Base-by-base conservation (phyloP, 2,113 vertebrate genomes). In the Eudorcas thomsonii region DNA sequence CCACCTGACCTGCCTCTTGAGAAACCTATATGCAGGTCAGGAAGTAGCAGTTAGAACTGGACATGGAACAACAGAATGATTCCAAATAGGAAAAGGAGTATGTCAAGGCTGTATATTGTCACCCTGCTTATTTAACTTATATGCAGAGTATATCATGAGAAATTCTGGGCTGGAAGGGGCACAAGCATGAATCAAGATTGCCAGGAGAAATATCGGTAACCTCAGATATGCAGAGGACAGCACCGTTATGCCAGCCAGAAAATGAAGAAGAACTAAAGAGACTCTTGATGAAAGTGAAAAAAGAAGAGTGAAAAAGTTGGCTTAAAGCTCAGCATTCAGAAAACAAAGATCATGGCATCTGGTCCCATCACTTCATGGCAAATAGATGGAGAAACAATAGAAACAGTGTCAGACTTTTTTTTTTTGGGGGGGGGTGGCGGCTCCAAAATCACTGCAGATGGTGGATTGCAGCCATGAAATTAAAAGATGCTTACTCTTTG, bases 391-490 rank as follows among this genome's bases (percentile, higher is more conserved):
- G 30, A n/a, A 64, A 64, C 15, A 33, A 15, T 33, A 33, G 30
- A 64, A 64, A n/a, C 62, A 33, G 62, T n/a, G 15, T 3, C 62
- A 64, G 62, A n/a, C 30, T 17, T 64, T 33, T 33, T 64, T 33
- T 33, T 64, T 64, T 33, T 15, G 8, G 2, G 6, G 0, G 19
- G 7, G 2, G 30, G 14, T 2, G 45, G 45, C 2, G 3, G 3
- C 30, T n/a, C 15, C 7, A n/a, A 17, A 64, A 8, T n/a, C 62
- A 64, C 30, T 64, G 62, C 15, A 64, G 62, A 64, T 64, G 62
- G 30, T 33, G 30, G 30, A 64, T 17, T 64, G 7, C 62, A 64
- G 15, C 7, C 62, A 33, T 64, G 30, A 64, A 64, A 64, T 64
- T 64, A 64, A 64, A 64, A 64, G 30, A 64, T n/a, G 15, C 30